Percentiles rank a stretch among this genome's conserved stretches.
Evolutionary conservation across 2,797 vertebrate species (phyloP).

Genomic region (Lepilemur ruficaudatus): DNA sequence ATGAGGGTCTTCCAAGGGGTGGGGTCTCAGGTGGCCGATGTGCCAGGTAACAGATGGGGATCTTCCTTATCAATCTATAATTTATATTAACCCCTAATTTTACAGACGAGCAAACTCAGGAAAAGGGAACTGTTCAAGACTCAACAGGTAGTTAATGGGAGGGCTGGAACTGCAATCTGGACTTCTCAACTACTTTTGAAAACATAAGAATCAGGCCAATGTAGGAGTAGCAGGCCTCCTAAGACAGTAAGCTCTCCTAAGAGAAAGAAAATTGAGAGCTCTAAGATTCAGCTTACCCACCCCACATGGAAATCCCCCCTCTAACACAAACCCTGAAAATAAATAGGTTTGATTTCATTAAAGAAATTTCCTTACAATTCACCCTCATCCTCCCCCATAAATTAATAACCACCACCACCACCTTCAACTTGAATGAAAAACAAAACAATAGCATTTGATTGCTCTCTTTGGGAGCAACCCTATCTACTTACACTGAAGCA

Average conservation of each 20-base stretch:
- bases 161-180: background rate
- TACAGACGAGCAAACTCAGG: constrained; percentile 24
- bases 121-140: background rate
- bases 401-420: background rate
- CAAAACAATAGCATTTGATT: background rate
- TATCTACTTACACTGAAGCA: constrained; percentile 4
- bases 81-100: constrained; percentile 29
- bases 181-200: constrained; percentile 1
- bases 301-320: constrained; percentile 11
- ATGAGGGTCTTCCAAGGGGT: too few species aligned
- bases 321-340: constrained; percentile 14
- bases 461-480: background rate
- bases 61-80: background rate
- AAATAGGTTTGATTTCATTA: constrained; percentile 2
- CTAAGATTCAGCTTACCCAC: background rate
- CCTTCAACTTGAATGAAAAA: background rate
- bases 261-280: constrained; percentile 11
- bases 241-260: background rate
- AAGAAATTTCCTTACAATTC: constrained; percentile 21
- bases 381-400: background rate
- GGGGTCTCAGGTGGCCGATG: too few species aligned
- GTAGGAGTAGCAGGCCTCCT: background rate
- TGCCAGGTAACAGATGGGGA: too few species aligned
- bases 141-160: background rate
- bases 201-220: constrained; percentile 1